Conservation (phyloP, 2,888 invertebrate genomes). For the Eupithecia dodoneata region DNA sequence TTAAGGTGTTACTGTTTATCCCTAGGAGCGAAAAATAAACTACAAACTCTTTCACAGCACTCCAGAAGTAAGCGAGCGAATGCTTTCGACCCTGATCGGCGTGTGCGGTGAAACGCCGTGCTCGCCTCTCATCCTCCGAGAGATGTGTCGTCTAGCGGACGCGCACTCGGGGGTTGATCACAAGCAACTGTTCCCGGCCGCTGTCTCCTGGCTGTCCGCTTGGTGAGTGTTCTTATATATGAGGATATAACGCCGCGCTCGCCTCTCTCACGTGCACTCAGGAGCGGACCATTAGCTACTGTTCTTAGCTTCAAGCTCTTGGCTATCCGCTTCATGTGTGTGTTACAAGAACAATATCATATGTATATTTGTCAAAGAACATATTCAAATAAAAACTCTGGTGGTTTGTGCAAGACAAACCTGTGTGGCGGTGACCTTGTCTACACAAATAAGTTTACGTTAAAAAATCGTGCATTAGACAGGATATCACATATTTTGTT, state of each 20-base stretch:
- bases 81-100: conserved; percentile 71
- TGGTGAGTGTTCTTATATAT: conserved; percentile 73
- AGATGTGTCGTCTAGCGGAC: conserved; percentile 88
- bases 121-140: conserved; percentile 72
- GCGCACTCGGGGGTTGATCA: conserved; percentile 93
- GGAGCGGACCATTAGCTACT: too few species aligned
- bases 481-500: too few species aligned
- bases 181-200: conserved; percentile 90
- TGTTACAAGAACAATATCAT: conserved; percentile 47
- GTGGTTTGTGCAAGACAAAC: too few species aligned
- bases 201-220: conserved; percentile 90
- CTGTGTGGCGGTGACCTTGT: not conserved
- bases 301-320: too few species aligned
- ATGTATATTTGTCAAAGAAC: not conserved
- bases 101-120: conserved; percentile 74
- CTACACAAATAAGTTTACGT: not conserved
- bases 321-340: too few species aligned
- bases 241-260: too few species aligned
- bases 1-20: too few species aligned
- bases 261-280: too few species aligned
- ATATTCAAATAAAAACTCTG: not conserved
- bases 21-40: too few species aligned
- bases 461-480: not conserved
- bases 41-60: conserved; percentile 16
- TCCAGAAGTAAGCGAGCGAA: conserved; percentile 67